Base-by-base conservation (phyloP, 2,113 vertebrate genomes). In the Macaca fascicularis region DNA sequence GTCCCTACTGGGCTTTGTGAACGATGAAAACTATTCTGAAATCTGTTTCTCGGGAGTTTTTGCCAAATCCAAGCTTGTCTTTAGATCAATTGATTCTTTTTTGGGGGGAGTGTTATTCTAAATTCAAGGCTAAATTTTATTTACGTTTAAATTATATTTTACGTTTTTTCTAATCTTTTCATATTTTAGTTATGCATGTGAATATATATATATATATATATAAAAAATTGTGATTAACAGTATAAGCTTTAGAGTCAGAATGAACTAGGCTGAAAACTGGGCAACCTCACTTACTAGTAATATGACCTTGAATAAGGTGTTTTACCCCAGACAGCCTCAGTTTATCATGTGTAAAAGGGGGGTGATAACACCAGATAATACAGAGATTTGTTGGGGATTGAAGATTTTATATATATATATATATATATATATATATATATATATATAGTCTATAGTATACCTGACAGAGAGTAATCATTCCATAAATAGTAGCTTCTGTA, bases 111-210 rank as follows among this genome's bases (percentile, higher is more conserved):
- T 83, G 70, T 79, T 91, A 94, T 19, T 32, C 43, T 79, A 82
- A 94, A 67, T 79, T 84, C 69, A 95, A 92, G 14, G 61, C 27
- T 81, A 84, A 55, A 83, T 61, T 86, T 85, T 67, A 85, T 57
- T 90, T 23, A 69, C 3, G 80, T 74, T 83, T 69, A 87, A 86
- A 79, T 76, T 89, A 10, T 25, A 89, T 48, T 83, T 79, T 20
- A 64, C 13, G 11, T 8, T 70, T 45, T 72, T 80, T 80, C 40
- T 89, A 76, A 70, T 55, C 48, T 76, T 45, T 85, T 79, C 20
- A 43, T 81, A 90, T 92, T 74, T 87, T 90, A 94, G 61, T 67
- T 79, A 69, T 75, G 23, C 22, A 69, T 88, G 14, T 75, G 35
- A 90, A 30, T 12, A 30, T 61, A 12, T 27, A 5, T 61, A 57